Conservation (phyloP, 2,797 vertebrate genomes). For the Neosilurus hyrtlii region DNA sequence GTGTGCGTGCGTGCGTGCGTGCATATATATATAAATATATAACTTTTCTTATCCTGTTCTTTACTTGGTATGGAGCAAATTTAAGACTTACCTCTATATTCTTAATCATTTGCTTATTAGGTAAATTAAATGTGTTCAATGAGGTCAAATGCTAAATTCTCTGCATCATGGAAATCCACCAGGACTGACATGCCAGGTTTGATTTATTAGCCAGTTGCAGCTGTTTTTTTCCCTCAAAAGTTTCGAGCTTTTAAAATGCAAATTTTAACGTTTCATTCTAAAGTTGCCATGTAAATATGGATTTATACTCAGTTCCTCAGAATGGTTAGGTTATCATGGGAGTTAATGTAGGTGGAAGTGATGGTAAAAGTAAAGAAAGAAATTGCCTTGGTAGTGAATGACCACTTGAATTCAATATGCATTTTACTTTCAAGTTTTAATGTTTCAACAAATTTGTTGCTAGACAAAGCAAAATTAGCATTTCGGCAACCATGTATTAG, state of each 20-base stretch:
- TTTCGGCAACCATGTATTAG: neutral
- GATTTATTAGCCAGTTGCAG: slow-evolving; percentile 28
- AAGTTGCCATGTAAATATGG: neutral
- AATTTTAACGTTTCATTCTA: neutral
- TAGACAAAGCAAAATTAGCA: neutral
- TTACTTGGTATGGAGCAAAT: no score
- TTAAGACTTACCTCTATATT: no score
- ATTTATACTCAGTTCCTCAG: neutral
- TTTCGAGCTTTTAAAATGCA: neutral
- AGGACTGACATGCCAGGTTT: neutral
- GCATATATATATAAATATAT: no score
- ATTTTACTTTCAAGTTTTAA: neutral
- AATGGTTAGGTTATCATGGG: neutral
- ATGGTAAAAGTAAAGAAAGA: neutral
- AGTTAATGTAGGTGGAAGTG: slow-evolving; percentile 10
- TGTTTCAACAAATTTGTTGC: neutral
- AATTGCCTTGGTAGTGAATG: neutral
- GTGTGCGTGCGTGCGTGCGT: no score
- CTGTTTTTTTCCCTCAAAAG: neutral
- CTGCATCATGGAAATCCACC: neutral
- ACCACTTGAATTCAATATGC: neutral
- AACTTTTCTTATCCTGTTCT: no score
- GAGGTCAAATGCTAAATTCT: neutral
- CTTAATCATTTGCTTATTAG: neutral
- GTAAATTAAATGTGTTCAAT: slow-evolving; percentile 7